phyloP scores from a whole-genome alignment of 2,797 vertebrate genomes.

The Rhyacichthys aspro region DNA sequence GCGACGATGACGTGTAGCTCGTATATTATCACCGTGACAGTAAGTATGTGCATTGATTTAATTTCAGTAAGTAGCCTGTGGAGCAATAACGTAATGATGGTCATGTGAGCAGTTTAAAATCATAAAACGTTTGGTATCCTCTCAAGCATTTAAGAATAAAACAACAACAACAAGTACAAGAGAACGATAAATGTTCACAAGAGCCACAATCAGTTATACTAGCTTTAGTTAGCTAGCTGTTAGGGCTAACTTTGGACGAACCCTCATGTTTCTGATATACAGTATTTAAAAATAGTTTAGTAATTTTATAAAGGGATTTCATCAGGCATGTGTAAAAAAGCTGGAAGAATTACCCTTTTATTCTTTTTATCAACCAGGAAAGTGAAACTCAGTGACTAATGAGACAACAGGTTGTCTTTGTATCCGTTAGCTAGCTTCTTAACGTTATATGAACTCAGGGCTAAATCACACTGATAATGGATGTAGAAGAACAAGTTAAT shows the following conservation, averaged over 20 bases:
- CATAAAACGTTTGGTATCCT: no score
- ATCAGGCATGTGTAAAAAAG: neutral
- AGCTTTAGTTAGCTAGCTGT: slow-evolving; percentile 21
- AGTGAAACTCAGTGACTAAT: slow-evolving; percentile 15
- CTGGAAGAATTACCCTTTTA: no score
- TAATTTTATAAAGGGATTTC: no score
- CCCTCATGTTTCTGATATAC: neutral
- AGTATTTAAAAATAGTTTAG: no score
- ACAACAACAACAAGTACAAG: no score
- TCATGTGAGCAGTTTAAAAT: no score
- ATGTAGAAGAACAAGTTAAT: neutral
- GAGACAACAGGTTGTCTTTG: slow-evolving; percentile 68
- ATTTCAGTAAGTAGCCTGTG: no score
- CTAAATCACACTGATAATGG: neutral
- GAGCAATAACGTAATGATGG: no score
- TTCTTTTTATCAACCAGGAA: neutral
- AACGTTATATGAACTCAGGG: neutral
- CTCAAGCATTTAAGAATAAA: no score
- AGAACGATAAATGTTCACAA: neutral
- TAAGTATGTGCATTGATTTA: no score
- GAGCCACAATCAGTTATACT: neutral
- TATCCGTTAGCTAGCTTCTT: slow-evolving; percentile 34
- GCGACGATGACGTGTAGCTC: neutral
- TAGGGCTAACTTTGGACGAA: slow-evolving; percentile 49
- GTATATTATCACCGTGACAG: no score